Evolutionary conservation across 2,888 invertebrate genomes (phyloP).

Genomic region (Hirtodrosophila histrioides): DNA sequence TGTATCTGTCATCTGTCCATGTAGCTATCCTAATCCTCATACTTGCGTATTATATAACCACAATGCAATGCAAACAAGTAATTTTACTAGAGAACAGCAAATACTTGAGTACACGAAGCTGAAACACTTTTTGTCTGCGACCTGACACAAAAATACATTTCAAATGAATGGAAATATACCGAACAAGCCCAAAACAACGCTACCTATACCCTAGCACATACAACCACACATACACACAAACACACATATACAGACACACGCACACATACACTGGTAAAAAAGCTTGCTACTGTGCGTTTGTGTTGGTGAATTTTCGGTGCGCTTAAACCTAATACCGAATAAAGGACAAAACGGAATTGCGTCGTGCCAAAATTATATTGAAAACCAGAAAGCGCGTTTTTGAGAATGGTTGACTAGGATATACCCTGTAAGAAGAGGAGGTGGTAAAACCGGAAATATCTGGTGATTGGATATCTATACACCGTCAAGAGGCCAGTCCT

Average conservation of each 20-base stretch:
- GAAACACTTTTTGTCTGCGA: slow-evolving; percentile 10
- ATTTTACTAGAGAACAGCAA: slow-evolving; percentile 10
- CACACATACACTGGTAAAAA: slow-evolving; percentile 19
- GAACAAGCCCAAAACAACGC: slow-evolving; percentile 21
- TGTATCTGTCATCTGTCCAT: neutral
- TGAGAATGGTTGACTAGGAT: neutral
- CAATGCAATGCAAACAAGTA: slow-evolving; percentile 12
- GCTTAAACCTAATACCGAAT: slow-evolving; percentile 41
- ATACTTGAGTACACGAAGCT: slow-evolving; percentile 6
- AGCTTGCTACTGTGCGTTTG: slow-evolving; percentile 47
- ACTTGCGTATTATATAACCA: slow-evolving; percentile 46
- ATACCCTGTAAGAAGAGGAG: slow-evolving; percentile 25
- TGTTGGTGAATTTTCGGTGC: slow-evolving; percentile 40
- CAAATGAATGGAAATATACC: slow-evolving; percentile 76
- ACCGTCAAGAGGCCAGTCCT: too few relatives aligned
- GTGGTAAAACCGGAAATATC: too few relatives aligned
- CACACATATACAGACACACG: slow-evolving; percentile 22
- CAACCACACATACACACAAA: slow-evolving; percentile 12
- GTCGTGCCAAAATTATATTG: slow-evolving; percentile 67
- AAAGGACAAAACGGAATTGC: slow-evolving; percentile 71
- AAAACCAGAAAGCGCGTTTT: slow-evolving; percentile 13
- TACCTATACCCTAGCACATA: slow-evolving; percentile 22
- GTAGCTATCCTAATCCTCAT: neutral
- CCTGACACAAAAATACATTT: slow-evolving; percentile 46
- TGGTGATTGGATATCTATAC: too few relatives aligned